Base-by-base conservation (phyloP, 2,113 vertebrate genomes). In the Crotalus helleri region DNA sequence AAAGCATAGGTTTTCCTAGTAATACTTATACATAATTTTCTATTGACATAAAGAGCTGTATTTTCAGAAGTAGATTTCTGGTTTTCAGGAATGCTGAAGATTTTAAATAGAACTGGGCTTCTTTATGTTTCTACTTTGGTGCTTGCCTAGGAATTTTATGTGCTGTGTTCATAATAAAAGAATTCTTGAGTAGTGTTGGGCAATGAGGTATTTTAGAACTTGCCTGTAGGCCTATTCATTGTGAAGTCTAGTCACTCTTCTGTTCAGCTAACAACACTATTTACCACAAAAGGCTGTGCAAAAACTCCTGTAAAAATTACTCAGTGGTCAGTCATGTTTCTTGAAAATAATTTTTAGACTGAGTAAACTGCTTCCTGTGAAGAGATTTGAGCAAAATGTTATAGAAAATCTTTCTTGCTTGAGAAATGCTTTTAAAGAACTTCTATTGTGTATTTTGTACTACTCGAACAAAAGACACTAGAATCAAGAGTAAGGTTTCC, bases 271-370 rank as follows among this genome's bases (percentile, higher is more conserved):
- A 94, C 93, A 96, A 33, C 90, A 93, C 55, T 96, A 93, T 95
- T 97, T 95, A 93, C 92, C 87, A 85, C 92, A 88, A 94, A 96
- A 95, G 86, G 58, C 90, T 96, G 96, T 94, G 91, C 92, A 96
- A 87, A 95, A 96, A 51, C 95, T 95, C 5, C 94, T 87, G 90
- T 94, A 96, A n/a, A 96, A 96, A 95, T 95, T 94, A 93, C 64
- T 95, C 89, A 55, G 92, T 96, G 95, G 95, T 90, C 96, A 96
- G 92, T 86, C 93, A 74, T 91, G 86, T 46, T 95, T 95, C 93
- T 96, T 94, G 92, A 97, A 97, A 96, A 97, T 96, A 95, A 95
- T 95, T 96, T 97, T 96, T 95, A 96, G 95, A 95, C 59, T 64
- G 96, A 93, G 93, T 94, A 95, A 85, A 91, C 93, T 95, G 91